Percentiles rank a stretch among this genome's conserved stretches.
These are phyloP conservation scores for Dermochelys coriacea DNA, from an alignment of 2,797 vertebrate species.

Conservation along the genomic window DNA sequence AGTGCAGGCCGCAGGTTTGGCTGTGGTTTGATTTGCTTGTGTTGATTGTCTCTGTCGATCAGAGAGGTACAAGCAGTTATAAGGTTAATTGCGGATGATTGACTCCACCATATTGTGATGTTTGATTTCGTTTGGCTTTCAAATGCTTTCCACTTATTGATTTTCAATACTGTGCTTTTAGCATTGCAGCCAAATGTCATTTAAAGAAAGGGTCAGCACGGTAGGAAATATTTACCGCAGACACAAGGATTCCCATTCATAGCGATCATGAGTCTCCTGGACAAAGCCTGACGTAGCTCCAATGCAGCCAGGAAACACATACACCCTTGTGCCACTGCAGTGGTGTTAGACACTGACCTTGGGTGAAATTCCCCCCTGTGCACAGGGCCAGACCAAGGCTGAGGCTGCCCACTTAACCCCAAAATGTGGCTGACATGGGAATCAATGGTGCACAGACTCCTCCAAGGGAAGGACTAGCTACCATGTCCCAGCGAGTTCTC, in stretches of 20 bases:
- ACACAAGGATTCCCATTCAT: background rate
- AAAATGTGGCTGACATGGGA: background rate
- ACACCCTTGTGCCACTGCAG: background rate
- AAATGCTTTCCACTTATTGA: slow-evolving; percentile 82
- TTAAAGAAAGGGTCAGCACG: slow-evolving; percentile 60
- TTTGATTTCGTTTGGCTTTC: slow-evolving; percentile 84
- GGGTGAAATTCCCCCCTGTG: fast-evolving
- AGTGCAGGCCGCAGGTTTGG: background rate
- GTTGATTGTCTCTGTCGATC: slow-evolving; percentile 81
- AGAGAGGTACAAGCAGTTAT: slow-evolving; percentile 78
- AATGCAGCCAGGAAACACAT: fast-evolving
- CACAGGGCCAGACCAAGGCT: background rate
- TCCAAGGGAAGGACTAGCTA: fast-evolving
- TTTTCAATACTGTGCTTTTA: slow-evolving; percentile 82
- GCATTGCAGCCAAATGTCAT: slow-evolving; percentile 73
- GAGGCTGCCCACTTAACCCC: background rate
- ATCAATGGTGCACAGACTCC: background rate
- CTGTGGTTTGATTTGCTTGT: slow-evolving; percentile 53
- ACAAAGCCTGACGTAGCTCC: background rate
- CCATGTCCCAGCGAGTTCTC: fast-evolving
- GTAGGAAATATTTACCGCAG: slow-evolving; percentile 42
- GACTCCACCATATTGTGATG: slow-evolving; percentile 83
- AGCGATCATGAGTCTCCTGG: fast-evolving
- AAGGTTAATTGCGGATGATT: slow-evolving; percentile 87
- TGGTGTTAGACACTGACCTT: fast-evolving